Evolutionary conservation across 2,888 invertebrate genomes (phyloP).

Genomic region (Drosophila picticornis): DNA sequence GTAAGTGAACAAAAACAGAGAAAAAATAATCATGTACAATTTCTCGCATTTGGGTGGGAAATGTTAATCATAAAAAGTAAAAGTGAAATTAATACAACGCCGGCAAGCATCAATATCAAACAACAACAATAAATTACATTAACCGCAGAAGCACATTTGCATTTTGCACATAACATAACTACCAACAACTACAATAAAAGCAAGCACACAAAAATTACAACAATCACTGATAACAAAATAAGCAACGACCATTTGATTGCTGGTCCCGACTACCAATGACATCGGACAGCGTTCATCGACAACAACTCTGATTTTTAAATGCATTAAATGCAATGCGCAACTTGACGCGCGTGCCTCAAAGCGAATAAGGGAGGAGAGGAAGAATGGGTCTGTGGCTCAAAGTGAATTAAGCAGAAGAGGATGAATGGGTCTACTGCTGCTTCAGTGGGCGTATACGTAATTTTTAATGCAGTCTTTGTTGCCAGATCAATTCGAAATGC

Average conservation of each 20-base stretch:
- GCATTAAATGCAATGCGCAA: conserved; percentile 49
- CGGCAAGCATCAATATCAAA: conserved; percentile 39
- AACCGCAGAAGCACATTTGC: conserved; percentile 70
- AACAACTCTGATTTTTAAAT: conserved; percentile 29
- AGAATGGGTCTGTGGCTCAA: neutral
- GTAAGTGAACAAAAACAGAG: conserved; percentile 50
- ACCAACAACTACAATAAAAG: conserved; percentile 8
- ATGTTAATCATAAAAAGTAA: conserved; percentile 79
- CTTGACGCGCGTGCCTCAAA: conserved; percentile 2
- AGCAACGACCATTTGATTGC: conserved; percentile 46
- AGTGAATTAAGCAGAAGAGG: conserved; percentile 8
- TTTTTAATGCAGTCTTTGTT: conserved; percentile 59
- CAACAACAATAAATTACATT: conserved; percentile 62
- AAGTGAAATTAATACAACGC: conserved; percentile 78
- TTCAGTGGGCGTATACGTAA: conserved; percentile 38
- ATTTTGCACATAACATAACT: conserved; percentile 68
- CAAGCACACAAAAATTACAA: conserved; percentile 46
- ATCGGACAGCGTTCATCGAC: conserved; percentile 16
- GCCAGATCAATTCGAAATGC: conserved; percentile 54
- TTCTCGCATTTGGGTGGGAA: conserved; percentile 80
- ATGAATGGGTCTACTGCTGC: conserved; percentile 3
- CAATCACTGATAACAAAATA: conserved; percentile 69
- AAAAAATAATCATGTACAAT: conserved; percentile 69
- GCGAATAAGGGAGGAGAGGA: conserved; percentile 3
- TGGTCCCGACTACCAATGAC: conserved; percentile 60